Conservation (phyloP, 2,797 vertebrate genomes). For the Podarcis siculus region DNA sequence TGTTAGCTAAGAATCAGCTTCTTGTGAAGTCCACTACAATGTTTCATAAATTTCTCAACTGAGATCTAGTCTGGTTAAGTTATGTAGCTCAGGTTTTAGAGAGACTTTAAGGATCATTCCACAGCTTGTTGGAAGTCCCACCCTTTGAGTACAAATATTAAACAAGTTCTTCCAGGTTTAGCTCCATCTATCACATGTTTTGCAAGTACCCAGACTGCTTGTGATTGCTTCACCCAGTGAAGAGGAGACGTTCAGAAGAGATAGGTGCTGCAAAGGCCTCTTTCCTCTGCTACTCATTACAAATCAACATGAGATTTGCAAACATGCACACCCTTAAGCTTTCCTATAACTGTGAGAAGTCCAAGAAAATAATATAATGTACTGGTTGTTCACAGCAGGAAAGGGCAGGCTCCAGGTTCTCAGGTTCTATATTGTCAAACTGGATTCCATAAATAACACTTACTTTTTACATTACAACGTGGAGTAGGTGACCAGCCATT, state of each 20-base stretch:
- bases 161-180: neutral
- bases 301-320: neutral
- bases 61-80: neutral
- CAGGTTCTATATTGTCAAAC: neutral
- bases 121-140: no score
- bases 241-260: neutral
- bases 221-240: neutral
- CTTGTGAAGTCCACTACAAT: neutral
- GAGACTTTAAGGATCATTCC: neutral
- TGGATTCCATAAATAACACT: neutral
- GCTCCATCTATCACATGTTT: no score
- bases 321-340: neutral
- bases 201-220: neutral
- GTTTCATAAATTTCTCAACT: neutral
- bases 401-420: neutral
- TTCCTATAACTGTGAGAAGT: neutral
- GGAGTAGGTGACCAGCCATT: constrained; percentile 70
- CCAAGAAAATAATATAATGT: neutral
- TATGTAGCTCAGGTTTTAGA: neutral
- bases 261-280: neutral
- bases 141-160: neutral
- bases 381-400: no score
- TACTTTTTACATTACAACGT: constrained; percentile 31
- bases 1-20: neutral
- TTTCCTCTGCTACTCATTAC: neutral